These are phyloP conservation scores for Pegea sp. DNA, from an alignment of 23 tunicate genomes.

Conservation along the genomic window DNA sequence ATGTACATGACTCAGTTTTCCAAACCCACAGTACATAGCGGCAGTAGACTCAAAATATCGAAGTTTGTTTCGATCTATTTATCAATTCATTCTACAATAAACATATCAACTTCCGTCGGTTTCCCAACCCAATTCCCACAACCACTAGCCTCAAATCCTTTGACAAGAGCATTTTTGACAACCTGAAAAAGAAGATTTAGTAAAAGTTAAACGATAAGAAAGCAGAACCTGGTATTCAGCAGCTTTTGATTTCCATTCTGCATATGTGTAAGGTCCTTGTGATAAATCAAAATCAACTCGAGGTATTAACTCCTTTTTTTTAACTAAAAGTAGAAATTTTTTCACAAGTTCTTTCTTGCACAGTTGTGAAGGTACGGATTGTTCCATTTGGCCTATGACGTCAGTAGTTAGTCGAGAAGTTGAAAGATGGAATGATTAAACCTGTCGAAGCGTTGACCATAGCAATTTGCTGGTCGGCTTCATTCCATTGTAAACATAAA, in stretches of 20 bases:
- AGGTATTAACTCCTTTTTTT: no score
- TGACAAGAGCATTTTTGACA: conserved; percentile 25
- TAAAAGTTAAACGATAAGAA: neutral
- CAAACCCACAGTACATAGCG: no score
- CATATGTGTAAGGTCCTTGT: conserved; percentile 4
- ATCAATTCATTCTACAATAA: no score
- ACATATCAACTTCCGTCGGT: conserved; percentile 47
- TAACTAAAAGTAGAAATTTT: neutral
- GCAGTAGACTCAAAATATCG: no score
- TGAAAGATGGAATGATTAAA: neutral
- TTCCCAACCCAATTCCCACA: conserved; percentile 69
- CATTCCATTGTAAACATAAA: conserved; percentile 63
- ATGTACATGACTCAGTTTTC: no score
- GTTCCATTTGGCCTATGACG: conserved; percentile 20
- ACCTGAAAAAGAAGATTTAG: conserved; percentile 10
- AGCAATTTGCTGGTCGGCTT: conserved; percentile 6
- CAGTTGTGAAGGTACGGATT: conserved; percentile 16
- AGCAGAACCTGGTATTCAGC: conserved; percentile 33
- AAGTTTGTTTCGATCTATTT: no score
- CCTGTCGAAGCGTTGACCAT: conserved; percentile 39
- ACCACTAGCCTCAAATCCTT: conserved; percentile 19
- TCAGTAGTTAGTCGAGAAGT: neutral
- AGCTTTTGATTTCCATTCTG: conserved; percentile 25
- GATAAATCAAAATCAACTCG: neutral
- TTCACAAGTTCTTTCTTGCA: conserved; percentile 48